Evolutionary conservation across 64 coral and sea anemone genomes (phyloP), one percentile per base, ranked within the genome.

Genomic region (Montipora foliosa): DNA sequence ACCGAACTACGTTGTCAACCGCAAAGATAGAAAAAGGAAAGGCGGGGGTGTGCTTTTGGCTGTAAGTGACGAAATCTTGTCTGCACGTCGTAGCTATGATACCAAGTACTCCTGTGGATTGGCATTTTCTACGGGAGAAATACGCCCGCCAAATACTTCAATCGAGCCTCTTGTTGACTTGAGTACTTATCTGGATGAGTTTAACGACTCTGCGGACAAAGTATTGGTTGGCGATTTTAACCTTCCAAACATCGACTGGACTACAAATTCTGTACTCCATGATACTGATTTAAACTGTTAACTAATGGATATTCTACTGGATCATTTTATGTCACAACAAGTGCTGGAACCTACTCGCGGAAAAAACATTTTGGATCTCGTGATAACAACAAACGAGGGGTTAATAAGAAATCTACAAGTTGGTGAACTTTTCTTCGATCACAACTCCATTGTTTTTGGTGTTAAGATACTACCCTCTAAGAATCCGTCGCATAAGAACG

Each of bases 241-340:
- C 61, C 61, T 64, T 15, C 61, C 4, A 12, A 12, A 64, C 61
- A 64, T 64, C 14, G 14, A 64, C 61, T 64, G 61, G 61, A 64
- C 61, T 64, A 64, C 61, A 64, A 64, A 64, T 15, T 64, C 6
- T 64, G 9, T 14, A 12, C 8, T 64, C 11, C 61, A 15, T 64
- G 61, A 64, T 64, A 64, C 61, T 64, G 61, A 12, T 4, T 15
- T 64, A 64, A 64, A 64, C 13, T 64, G 61, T 12, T 4, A 64
- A 64, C 61, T 17, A 64, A 64, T 64, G 61, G 61, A 11, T 64
- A 64, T 64, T 64, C 61, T 14, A 64, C 79, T 49, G 79, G 47
- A 81, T 74, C 22, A 37, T 74, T 74, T 74, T 74, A 24, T 74
- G 71, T 24, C 71, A 24, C 71, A 74, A 74, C 71, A 74, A 74